Base-by-base conservation (phyloP, 2,888 invertebrate genomes). In the Andrena chrysosceles region DNA sequence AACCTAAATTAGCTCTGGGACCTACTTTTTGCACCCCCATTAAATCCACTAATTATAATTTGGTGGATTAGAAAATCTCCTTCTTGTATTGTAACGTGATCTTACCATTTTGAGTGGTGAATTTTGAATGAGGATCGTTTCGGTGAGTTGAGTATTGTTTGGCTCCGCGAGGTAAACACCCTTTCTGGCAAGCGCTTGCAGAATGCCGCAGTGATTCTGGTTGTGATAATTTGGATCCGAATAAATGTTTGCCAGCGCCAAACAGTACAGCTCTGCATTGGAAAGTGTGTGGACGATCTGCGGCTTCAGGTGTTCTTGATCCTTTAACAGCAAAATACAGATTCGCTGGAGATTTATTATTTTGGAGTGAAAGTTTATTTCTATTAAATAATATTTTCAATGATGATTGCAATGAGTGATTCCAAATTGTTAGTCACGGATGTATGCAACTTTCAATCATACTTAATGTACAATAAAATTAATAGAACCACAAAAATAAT, bases 181-280 rank as follows among this genome's bases (percentile, higher is more conserved):
- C 94, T 99, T 99, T 93, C 99, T 95, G 89, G 97, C 96, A 92
- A 99, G 95, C 76, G 98, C 98, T 95, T 99, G 98, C 93, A 99
- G 96, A 93, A 99, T 98, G 93, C 98, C 97, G 96, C 97, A 97
- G 95, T 99, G 99, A 95, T 98, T 99, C 91, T 98, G 96, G 95
- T 97, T 98, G 96, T 98, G 97, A 95, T 98, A 98, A 95, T 98
- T 98, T 83, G 98, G 98, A 95, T 99, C 99, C 85, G 98, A 98
- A 95, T 99, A 99, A 95, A 99, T 97, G 95, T 98, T 98, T 91
- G 98, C 97, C 94, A 99, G 95, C 79, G 99, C 98, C 94, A 97
- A 95, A 95, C 99, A 99, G 95, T 99, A 99, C 86, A 99, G 96
- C 94, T 99, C 98, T 89, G 98, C 98, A 95, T 97, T 98, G 90